These are phyloP conservation scores for Meliscaeva auricollis DNA, from an alignment of 2,888 invertebrate species.

Conservation along the genomic window DNA sequence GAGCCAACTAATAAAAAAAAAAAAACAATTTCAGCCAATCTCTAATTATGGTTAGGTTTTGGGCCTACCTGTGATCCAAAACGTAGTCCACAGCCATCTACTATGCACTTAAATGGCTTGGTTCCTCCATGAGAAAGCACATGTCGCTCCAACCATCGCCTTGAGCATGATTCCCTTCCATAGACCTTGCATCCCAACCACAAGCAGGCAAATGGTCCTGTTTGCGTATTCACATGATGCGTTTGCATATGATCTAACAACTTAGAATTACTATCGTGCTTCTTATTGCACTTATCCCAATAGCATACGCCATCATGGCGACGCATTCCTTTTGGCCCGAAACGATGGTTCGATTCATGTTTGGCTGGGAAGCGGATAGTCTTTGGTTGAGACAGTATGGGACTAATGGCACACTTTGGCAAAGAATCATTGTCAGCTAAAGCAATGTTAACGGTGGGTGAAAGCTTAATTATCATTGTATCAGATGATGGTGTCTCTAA, in stretches of 20 bases:
- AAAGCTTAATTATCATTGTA: constrained; percentile 80
- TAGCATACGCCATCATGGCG: constrained; percentile 87
- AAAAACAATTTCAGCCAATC: not conserved
- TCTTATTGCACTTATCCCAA: constrained; percentile 92
- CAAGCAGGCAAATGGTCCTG: constrained; percentile 93
- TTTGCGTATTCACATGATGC: constrained; percentile 94
- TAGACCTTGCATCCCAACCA: constrained; percentile 98
- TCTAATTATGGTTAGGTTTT: not conserved
- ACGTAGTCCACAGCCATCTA: constrained; percentile 95
- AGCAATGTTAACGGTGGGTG: constrained; percentile 83
- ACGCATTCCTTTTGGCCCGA: constrained; percentile 83
- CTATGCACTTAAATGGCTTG: constrained; percentile 97
- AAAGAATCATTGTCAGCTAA: constrained; percentile 80
- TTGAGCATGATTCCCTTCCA: constrained; percentile 95
- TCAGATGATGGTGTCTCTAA: constrained; percentile 58
- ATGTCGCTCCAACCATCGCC: constrained; percentile 97
- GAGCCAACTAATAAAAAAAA: constrained; percentile 84
- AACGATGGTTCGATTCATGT: constrained; percentile 80
- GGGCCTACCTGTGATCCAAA: constrained; percentile 91
- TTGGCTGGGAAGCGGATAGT: constrained; percentile 91
- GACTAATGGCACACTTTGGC: constrained; percentile 86
- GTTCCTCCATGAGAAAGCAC: constrained; percentile 95
- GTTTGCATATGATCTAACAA: constrained; percentile 94
- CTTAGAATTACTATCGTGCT: constrained; percentile 91
- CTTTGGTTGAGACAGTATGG: constrained; percentile 92